Evolutionary conservation across 2,797 vertebrate genomes (phyloP).

Genomic region (Dermochelys coriacea): DNA sequence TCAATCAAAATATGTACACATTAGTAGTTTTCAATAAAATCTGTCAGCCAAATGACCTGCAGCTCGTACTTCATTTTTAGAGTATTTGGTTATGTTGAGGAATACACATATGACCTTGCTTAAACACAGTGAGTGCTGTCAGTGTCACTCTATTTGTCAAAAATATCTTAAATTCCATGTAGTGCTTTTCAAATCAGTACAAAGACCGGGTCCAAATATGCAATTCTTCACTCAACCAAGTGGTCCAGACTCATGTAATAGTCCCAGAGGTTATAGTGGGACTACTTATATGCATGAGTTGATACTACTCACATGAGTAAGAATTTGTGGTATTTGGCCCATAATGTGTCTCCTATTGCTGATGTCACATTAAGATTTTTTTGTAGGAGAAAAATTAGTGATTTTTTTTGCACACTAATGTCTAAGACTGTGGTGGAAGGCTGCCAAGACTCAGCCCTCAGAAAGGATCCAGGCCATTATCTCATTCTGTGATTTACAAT

Average conservation of each 20-base stretch:
- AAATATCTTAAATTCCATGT: not conserved
- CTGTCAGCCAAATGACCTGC: slow-evolving; percentile 76
- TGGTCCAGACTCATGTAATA: not conserved
- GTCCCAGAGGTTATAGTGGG: not conserved
- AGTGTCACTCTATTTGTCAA: not conserved
- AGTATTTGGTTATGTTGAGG: slow-evolving; percentile 68
- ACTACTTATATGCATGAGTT: not conserved
- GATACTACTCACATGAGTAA: accelerated
- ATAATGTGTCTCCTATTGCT: not conserved
- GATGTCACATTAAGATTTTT: not conserved
- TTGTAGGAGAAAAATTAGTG: not conserved
- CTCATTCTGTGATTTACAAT: not conserved
- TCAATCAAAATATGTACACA: slow-evolving; percentile 80
- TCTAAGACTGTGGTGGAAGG: not conserved
- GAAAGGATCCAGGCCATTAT: slow-evolving; percentile 12
- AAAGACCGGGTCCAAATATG: not conserved
- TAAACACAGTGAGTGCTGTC: slow-evolving; percentile 59
- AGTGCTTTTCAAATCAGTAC: slow-evolving; percentile 9
- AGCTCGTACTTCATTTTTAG: slow-evolving; percentile 68
- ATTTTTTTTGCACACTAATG: not conserved
- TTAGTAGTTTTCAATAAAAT: slow-evolving; percentile 75
- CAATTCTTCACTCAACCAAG: not conserved
- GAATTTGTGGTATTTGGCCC: accelerated
- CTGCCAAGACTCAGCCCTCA: not conserved
- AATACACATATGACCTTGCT: slow-evolving; percentile 67